Evolutionary conservation across 2,113 vertebrate species (phyloP), one percentile per base, ranked within the genome.

Genomic region (Corythoichthys intestinalis): DNA sequence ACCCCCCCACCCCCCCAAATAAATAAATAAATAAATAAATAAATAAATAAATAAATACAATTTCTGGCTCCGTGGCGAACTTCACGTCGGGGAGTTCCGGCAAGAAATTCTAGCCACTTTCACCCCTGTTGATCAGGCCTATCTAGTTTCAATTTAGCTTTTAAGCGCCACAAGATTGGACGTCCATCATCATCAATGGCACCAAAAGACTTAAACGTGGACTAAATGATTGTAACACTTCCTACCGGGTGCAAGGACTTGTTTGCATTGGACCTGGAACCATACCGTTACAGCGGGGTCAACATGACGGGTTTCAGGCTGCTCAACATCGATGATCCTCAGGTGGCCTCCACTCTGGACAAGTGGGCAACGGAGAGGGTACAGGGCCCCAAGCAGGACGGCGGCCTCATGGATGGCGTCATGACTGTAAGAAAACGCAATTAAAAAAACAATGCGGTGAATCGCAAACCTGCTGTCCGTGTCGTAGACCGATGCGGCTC

Each of bases 261-360:
- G 71, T 98, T 98, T 83, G 97, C 96, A 0, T 83, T 99, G 82
- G 95, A 99, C 77, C 90, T 99, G 81, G 97, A 98, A 82, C 95
- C 95, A n/a, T 98, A 98, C 70, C 93, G 96, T 72, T 98, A 98
- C 90, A 98, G 96, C 0, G 97, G 97, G 2, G 96, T 98, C 38
- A 98, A 99, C 77, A 96, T 99, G 96, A 99, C 97, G 0, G 96
- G 96, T 0, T 98, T 99, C 69, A 93, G 97, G 37, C 89, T 99
- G 60, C 91, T 99, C 57, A 96, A 98, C 65, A 85, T 96, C 0
- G 96, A 96, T 47, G 93, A 93, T 76, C 93, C 94, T 0, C 90
- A 92, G 0, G 96, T 99, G n/a, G 88, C 95, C 0, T 90, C 95
- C 0, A 91, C 98, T 28, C 91, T 97, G 78, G 95, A 97, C 70